A percentile compares a stretch with the other conserved stretches of the same genome.
Evolutionary conservation across 2,113 vertebrate genomes (phyloP).

Genomic region (Centropristis striata): DNA sequence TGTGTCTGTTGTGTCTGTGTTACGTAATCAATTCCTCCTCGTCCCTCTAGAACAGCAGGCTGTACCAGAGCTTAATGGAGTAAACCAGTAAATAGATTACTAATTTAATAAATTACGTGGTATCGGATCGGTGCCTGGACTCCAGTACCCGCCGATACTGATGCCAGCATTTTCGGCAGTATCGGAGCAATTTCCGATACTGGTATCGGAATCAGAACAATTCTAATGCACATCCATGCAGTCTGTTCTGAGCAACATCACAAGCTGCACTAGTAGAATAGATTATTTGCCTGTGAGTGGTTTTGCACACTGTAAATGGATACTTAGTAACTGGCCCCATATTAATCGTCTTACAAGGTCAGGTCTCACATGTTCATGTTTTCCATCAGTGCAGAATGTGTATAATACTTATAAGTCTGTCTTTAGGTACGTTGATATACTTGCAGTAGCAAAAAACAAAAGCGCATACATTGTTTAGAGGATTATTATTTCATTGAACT

Average conservation of each 20-base stretch:
- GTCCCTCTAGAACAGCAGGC: too few relatives aligned
- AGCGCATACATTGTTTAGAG: not conserved
- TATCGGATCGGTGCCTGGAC: too few relatives aligned
- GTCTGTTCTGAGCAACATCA: slow-evolving; percentile 29
- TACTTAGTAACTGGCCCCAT: slow-evolving; percentile 34
- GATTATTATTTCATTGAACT: slow-evolving; percentile 11
- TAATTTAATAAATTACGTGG: too few relatives aligned
- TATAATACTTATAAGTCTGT: not conserved
- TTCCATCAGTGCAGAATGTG: slow-evolving; percentile 15
- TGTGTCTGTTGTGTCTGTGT: too few relatives aligned
- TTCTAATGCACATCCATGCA: not conserved
- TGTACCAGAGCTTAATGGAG: too few relatives aligned
- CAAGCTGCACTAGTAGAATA: slow-evolving; percentile 35
- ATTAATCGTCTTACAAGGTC: slow-evolving; percentile 69
- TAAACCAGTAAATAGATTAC: too few relatives aligned
- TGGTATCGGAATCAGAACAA: too few relatives aligned
- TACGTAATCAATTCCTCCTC: too few relatives aligned
- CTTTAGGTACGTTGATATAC: not conserved
- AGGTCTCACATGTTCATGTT: slow-evolving; percentile 74
- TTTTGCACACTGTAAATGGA: slow-evolving; percentile 24
- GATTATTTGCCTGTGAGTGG: slow-evolving; percentile 55
- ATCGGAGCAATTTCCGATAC: too few relatives aligned
- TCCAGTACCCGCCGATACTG: too few relatives aligned
- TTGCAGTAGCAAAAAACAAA: not conserved
- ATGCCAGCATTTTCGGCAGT: too few relatives aligned